These are phyloP conservation scores for Spheniscus mendiculus DNA, from an alignment of 2,113 vertebrate species.

Conservation along the genomic window DNA sequence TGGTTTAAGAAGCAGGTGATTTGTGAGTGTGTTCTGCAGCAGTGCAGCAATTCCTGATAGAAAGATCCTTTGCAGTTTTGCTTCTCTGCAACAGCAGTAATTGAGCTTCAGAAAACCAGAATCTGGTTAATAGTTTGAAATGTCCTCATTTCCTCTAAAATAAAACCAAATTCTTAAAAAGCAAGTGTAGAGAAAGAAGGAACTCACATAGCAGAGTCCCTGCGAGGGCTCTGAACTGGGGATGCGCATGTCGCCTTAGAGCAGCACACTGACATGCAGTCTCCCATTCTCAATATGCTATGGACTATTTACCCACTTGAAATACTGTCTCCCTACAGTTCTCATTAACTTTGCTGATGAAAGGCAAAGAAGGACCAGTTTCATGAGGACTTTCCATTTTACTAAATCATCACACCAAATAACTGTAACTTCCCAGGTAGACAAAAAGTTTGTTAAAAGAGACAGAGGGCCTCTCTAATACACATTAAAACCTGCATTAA, in stretches of 20 bases:
- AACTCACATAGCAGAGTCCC: background rate
- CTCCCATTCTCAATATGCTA: background rate
- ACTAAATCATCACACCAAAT: background rate
- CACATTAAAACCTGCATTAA: fast-evolving
- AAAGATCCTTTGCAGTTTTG: background rate
- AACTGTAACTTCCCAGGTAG: background rate
- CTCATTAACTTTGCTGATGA: background rate
- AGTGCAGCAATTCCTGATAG: background rate
- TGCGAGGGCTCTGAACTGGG: background rate
- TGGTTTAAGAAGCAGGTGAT: background rate
- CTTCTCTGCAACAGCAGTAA: background rate
- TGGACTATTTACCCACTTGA: background rate
- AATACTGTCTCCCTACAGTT: background rate
- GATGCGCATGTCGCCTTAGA: background rate
- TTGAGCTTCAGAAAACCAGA: background rate
- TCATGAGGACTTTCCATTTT: background rate
- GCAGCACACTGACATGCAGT: fast-evolving
- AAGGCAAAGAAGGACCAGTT: background rate
- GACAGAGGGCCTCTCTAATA: fast-evolving
- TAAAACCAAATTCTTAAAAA: background rate
- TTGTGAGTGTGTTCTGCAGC: background rate
- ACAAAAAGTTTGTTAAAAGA: background rate
- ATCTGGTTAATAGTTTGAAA: background rate
- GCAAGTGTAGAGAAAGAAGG: background rate
- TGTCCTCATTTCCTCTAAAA: background rate